Evolutionary conservation across 2,888 invertebrate genomes (phyloP).

Genomic region (Plebejus argus): DNA sequence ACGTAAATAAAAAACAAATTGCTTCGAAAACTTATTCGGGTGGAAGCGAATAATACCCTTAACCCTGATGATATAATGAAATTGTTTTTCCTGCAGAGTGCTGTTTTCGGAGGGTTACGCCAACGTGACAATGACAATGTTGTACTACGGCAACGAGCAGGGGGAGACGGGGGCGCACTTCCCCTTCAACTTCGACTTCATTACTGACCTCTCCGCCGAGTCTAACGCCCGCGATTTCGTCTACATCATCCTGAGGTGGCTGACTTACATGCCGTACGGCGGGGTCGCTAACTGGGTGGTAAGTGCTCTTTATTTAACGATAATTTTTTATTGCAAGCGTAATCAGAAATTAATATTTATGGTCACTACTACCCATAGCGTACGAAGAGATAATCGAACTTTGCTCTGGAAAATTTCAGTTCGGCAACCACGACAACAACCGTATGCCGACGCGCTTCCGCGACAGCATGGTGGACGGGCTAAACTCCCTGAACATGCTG

Average conservation of each 20-base stretch:
- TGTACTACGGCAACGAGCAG: conserved; percentile 80
- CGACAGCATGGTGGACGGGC: conserved; percentile 82
- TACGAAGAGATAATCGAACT: background rate
- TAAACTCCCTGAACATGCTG: conserved; percentile 85
- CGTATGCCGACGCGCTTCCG: conserved; percentile 84
- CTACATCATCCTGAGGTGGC: conserved; percentile 78
- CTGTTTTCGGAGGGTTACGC: conserved; percentile 84
- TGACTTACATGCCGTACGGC: conserved; percentile 80
- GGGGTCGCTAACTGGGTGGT: conserved; percentile 85
- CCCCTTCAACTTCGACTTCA: conserved; percentile 84
- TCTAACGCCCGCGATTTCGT: conserved; percentile 75
- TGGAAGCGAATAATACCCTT: background rate
- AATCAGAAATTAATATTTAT: no score
- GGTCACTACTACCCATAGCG: no score
- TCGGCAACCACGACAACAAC: conserved; percentile 86
- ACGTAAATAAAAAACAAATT: no score
- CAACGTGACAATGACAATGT: conserved; percentile 76
- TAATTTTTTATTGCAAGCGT: background rate
- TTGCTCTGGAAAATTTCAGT: conserved; percentile 58
- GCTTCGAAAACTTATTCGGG: no score
- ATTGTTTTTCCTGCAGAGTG: conserved; percentile 57
- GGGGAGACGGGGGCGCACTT: conserved; percentile 77
- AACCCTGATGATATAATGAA: no score
- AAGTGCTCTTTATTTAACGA: conserved; percentile 47
- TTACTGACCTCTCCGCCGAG: conserved; percentile 67